A percentile compares a stretch with the other conserved stretches of the same genome.
Conservation (phyloP, 2,888 invertebrate genomes). For the Hylaea fasciaria region DNA sequence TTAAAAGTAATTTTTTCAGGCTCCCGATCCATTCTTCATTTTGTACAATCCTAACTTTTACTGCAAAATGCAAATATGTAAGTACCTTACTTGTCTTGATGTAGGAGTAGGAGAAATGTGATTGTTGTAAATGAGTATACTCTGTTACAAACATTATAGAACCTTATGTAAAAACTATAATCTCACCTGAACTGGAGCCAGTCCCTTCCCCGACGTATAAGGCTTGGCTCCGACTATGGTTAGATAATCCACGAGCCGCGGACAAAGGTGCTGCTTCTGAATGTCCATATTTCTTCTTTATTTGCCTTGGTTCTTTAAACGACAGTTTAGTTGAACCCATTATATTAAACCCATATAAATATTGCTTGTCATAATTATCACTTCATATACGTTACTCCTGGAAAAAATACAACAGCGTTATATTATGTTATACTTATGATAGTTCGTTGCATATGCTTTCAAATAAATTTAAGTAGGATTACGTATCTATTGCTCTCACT, state of each 20-base stretch:
- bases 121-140: conserved; percentile 2
- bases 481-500: too few relatives aligned
- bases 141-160: not conserved
- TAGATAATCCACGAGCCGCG: conserved; percentile 97
- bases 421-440: too few relatives aligned
- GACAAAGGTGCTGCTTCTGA: conserved; percentile 93
- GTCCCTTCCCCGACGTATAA: conserved; percentile 85
- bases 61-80: too few relatives aligned
- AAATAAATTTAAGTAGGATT: too few relatives aligned
- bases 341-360: conserved; percentile 65
- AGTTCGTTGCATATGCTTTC: too few relatives aligned
- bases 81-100: too few relatives aligned
- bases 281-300: conserved; percentile 77
- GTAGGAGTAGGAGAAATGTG: conserved; percentile 7
- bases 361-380: conserved; percentile 83
- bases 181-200: conserved; percentile 91
- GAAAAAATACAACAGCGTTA: conserved; percentile 39
- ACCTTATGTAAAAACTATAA: not conserved
- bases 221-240: conserved; percentile 97
- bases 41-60: too few relatives aligned
- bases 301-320: conserved; percentile 52
- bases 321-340: conserved; percentile 60
- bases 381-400: conserved; percentile 57
- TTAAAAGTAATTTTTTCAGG: too few relatives aligned
- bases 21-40: too few relatives aligned